Evolutionary conservation across 1,140 invertebrate species (phyloP).

Genomic region (Ostrea denselamellosa): DNA sequence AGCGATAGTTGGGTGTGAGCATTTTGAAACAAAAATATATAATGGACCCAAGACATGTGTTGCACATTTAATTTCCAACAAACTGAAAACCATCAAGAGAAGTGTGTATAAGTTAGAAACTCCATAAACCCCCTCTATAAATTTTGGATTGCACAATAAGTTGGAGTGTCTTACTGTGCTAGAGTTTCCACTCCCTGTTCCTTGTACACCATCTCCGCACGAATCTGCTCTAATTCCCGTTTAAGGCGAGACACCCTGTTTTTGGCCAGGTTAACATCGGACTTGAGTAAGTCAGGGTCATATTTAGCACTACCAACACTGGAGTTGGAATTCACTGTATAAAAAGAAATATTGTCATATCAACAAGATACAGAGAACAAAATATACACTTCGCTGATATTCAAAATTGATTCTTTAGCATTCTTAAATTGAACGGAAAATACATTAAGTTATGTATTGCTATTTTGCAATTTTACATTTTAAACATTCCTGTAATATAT

Average conservation of each 20-base stretch:
- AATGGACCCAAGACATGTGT: slow-evolving; percentile 12
- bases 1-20: not conserved
- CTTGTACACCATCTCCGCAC: slow-evolving; percentile 93
- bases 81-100: not conserved
- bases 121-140: not conserved
- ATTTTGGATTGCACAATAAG: slow-evolving; percentile 1
- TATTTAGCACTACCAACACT: slow-evolving; percentile 92
- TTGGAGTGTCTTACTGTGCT: slow-evolving; percentile 85
- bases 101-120: not conserved
- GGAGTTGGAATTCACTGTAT: slow-evolving; percentile 92
- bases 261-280: slow-evolving; percentile 92
- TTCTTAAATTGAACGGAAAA: no score
- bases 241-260: slow-evolving; percentile 92
- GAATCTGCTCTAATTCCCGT: slow-evolving; percentile 93
- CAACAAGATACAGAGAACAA: not conserved
- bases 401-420: no score
- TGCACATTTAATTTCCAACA: slow-evolving; percentile 4
- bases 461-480: not conserved
- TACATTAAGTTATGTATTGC: not conserved
- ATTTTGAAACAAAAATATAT: not conserved
- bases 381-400: no score
- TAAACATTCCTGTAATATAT: not conserved
- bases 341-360: not conserved
- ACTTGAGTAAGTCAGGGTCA: slow-evolving; percentile 95
- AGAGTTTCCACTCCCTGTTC: slow-evolving; percentile 95